These are phyloP conservation scores for Heliocidaris erythrogramma DNA, from an alignment of 35 echinoderm and acorn worm species.

Conservation along the genomic window DNA sequence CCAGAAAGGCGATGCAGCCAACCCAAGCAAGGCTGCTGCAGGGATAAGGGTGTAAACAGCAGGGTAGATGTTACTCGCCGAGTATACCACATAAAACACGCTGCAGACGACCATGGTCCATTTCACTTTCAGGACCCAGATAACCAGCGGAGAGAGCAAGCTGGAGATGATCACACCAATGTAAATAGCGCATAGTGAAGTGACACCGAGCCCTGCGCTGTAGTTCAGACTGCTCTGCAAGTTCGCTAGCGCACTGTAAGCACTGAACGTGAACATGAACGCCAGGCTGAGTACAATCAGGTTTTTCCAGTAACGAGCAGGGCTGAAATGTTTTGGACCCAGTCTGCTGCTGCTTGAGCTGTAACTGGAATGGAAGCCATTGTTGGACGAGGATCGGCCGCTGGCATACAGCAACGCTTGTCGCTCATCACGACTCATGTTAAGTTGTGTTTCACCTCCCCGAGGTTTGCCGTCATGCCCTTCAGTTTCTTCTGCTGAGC, in stretches of 20 bases:
- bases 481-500: background rate
- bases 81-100: conserved; percentile 62
- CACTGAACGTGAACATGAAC: conserved; percentile 79
- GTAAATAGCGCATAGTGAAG: conserved; percentile 80
- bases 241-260: conserved; percentile 81
- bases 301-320: conserved; percentile 68
- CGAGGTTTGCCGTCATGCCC: background rate
- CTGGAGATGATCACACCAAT: conserved; percentile 70
- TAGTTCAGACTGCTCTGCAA: conserved; percentile 86
- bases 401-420: background rate
- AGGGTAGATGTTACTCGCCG: conserved; percentile 71
- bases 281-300: conserved; percentile 62
- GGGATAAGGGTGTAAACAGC: conserved; percentile 67
- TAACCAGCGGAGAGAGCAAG: conserved; percentile 68
- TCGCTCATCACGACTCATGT: conserved; percentile 11
- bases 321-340: background rate
- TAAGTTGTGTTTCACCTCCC: background rate
- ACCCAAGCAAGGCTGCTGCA: conserved; percentile 62
- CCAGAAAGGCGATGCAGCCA: conserved; percentile 83
- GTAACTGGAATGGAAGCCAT: background rate
- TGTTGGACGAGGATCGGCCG: background rate
- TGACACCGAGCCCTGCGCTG: conserved; percentile 49
- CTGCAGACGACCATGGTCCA: conserved; percentile 75
- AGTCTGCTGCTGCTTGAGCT: conserved; percentile 33
- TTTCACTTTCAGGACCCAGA: conserved; percentile 69